Conservation (phyloP, 2,797 vertebrate species). For the Lacerta viridis region DNA sequence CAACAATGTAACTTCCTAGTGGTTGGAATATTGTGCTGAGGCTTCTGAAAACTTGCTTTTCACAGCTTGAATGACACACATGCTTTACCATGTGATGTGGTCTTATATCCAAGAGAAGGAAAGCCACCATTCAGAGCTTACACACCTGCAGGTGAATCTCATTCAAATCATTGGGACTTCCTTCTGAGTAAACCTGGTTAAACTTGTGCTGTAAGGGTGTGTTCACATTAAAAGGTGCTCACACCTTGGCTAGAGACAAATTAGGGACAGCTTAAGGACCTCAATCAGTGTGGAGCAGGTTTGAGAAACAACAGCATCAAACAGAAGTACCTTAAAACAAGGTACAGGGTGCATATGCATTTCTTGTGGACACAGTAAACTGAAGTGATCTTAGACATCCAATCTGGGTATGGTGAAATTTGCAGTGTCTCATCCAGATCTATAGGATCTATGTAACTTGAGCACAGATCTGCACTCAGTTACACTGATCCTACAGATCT, state of each 20-base stretch:
- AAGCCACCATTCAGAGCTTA: background rate
- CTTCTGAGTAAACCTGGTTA: background rate
- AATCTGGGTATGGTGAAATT: no score
- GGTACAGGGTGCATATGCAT: no score
- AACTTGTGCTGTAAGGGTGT: background rate
- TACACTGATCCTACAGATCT: background rate
- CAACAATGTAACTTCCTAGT: background rate
- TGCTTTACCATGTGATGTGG: background rate
- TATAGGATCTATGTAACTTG: no score
- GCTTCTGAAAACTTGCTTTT: background rate
- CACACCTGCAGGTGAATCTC: background rate
- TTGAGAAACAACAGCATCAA: no score
- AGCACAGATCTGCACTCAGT: background rate
- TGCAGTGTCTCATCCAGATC: no score
- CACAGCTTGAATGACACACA: background rate
- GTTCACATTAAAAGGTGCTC: no score
- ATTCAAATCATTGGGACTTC: background rate
- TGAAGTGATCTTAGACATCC: no score
- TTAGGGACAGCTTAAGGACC: no score
- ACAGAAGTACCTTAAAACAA: no score
- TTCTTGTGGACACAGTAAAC: no score
- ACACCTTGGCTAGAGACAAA: no score
- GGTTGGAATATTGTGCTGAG: background rate
- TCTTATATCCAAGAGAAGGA: background rate
- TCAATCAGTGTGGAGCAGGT: no score